Conservation (phyloP, 2,797 vertebrate genomes). For the Leontopithecus rosalia region DNA sequence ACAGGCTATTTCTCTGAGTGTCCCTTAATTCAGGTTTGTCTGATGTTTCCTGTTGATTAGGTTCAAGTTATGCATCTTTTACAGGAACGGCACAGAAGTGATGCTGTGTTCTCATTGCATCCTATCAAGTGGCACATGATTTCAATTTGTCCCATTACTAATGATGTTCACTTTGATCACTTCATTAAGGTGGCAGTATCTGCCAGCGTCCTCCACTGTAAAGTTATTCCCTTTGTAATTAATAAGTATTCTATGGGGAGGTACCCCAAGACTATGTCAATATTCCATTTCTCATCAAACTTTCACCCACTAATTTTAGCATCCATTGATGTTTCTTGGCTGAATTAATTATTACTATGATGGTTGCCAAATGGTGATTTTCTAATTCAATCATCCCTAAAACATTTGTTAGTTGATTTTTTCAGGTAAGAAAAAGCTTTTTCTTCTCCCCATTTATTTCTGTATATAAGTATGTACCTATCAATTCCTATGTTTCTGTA, state of each 20-base stretch:
- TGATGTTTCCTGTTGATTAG: constrained; percentile 43
- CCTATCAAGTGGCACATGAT: constrained; percentile 60
- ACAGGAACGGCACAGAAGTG: neutral
- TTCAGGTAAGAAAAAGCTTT: constrained; percentile 45
- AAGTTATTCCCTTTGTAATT: constrained; percentile 72
- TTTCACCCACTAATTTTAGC: constrained; percentile 62
- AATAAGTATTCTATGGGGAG: constrained; percentile 56
- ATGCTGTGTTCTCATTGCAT: constrained; percentile 33
- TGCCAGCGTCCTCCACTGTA: constrained; percentile 48
- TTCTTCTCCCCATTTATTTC: neutral
- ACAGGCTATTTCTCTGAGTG: neutral
- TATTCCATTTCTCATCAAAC: constrained; percentile 69
- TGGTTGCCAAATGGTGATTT: constrained; percentile 65
- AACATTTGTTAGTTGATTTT: constrained; percentile 58
- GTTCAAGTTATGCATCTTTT: constrained; percentile 22
- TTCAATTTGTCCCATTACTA: constrained; percentile 71
- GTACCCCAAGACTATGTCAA: constrained; percentile 53
- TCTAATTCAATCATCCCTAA: constrained; percentile 55
- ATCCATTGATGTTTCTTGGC: constrained; percentile 69
- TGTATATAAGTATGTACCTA: constrained; percentile 32
- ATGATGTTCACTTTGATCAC: constrained; percentile 71
- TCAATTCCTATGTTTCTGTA: constrained; percentile 3
- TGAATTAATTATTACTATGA: constrained; percentile 71
- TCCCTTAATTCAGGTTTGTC: constrained; percentile 16
- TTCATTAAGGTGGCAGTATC: constrained; percentile 67